A percentile compares a stretch with the other conserved stretches of the same genome.
Evolutionary conservation across 2,888 invertebrate species (phyloP).

Genomic region (Drosophila stalkeri): DNA sequence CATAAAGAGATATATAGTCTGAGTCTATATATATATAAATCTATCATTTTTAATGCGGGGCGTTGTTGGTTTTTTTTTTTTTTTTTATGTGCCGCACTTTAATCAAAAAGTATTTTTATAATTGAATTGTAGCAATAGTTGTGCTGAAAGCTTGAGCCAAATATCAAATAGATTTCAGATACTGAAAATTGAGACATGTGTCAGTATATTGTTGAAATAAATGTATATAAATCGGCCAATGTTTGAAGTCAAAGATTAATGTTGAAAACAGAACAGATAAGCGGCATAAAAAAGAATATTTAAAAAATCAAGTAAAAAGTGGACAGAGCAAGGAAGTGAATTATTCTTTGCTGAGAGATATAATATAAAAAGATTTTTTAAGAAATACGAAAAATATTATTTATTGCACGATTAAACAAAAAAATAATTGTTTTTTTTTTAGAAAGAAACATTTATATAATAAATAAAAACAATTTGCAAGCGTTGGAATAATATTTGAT

Average conservation of each 20-base stretch:
- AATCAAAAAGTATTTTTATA: constrained; percentile 67
- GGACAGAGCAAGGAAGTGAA: constrained; percentile 50
- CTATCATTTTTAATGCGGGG: constrained; percentile 53
- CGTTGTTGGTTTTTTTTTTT: constrained; percentile 45
- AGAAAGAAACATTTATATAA: background rate
- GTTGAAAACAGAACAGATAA: constrained; percentile 62
- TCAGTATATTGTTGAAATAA: constrained; percentile 6
- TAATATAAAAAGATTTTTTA: constrained; percentile 21
- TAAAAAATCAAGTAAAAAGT: constrained; percentile 4
- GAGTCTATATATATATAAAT: constrained; percentile 23
- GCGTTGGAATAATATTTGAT: too few relatives aligned
- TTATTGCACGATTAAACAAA: background rate
- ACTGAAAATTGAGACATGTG: constrained; percentile 56
- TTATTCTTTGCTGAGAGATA: constrained; percentile 23
- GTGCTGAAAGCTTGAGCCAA: constrained; percentile 62
- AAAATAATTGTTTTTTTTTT: background rate
- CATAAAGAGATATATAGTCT: constrained; percentile 17
- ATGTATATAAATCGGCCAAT: constrained; percentile 37
- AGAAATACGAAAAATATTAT: background rate
- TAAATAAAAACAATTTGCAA: background rate
- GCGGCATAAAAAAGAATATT: constrained; percentile 6
- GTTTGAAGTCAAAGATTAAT: constrained; percentile 61
- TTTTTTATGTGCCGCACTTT: constrained; percentile 65
- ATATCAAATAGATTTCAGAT: constrained; percentile 62
- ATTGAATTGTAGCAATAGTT: constrained; percentile 71